A percentile compares a stretch with the other conserved stretches of the same genome.
Evolutionary conservation across 2,888 invertebrate genomes (phyloP).

Genomic region (Caenorhabditis virilis): DNA sequence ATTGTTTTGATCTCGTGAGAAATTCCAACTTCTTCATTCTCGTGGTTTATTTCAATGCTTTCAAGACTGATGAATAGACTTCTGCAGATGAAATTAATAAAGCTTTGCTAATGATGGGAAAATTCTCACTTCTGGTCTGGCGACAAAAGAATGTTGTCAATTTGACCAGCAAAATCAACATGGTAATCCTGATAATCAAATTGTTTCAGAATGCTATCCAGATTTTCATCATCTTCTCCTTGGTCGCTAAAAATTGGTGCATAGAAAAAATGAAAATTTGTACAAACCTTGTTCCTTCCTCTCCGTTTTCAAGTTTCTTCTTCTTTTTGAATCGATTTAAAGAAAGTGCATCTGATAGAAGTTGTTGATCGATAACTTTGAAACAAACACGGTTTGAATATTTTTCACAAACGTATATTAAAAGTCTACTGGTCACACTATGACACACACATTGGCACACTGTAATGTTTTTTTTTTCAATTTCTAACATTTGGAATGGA

Average conservation of each 20-base stretch:
- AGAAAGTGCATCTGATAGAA: constrained; percentile 3
- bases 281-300: neutral
- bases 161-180: constrained; percentile 2
- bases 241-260: neutral
- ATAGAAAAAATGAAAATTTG: neutral
- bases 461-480: neutral
- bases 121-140: constrained; percentile 8
- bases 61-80: neutral
- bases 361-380: constrained; percentile 7
- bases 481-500: neutral
- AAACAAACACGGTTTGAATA: constrained; percentile 6
- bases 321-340: neutral
- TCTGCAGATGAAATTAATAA: neutral
- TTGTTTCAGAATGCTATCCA: constrained; percentile 1
- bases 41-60: neutral
- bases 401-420: constrained; percentile 7
- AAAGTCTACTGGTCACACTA: constrained; percentile 1
- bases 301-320: neutral
- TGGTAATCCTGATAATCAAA: constrained; percentile 14
- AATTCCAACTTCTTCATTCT: constrained; percentile 1
- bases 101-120: neutral
- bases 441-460: constrained; percentile 10
- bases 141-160: neutral
- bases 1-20: constrained; percentile 2
- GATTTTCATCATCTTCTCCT: neutral